Percentiles rank a stretch among this genome's conserved stretches.
Evolutionary conservation across 2,888 invertebrate genomes (phyloP).

Genomic region (Neria commutata): DNA sequence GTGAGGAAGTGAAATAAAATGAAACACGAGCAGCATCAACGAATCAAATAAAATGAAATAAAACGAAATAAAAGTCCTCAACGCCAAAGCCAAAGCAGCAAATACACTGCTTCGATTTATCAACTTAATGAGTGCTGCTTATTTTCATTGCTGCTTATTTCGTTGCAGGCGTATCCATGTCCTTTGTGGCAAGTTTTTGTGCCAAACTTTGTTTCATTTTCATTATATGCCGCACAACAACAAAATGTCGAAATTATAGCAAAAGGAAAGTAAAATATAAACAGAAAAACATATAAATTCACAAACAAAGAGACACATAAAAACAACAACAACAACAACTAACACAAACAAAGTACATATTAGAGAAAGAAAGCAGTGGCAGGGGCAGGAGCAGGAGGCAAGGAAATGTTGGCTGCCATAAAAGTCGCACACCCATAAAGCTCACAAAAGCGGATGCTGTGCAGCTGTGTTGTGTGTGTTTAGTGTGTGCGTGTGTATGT

Average conservation of each 20-base stretch:
- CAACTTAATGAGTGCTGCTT: conserved; percentile 60
- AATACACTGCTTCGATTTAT: conserved; percentile 49
- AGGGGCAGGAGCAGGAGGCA: neutral
- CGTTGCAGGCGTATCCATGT: conserved; percentile 39
- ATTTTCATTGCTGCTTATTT: conserved; percentile 59
- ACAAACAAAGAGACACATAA: neutral
- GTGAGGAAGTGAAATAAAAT: neutral
- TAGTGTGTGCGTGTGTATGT: too few relatives aligned
- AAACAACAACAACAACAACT: neutral
- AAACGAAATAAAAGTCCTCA: too few relatives aligned
- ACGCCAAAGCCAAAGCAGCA: neutral
- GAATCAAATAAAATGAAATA: too few relatives aligned
- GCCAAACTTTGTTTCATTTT: conserved; percentile 1
- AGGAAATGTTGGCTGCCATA: conserved; percentile 1
- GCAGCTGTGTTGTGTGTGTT: too few relatives aligned
- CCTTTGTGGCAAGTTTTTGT: neutral
- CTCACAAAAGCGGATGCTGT: too few relatives aligned
- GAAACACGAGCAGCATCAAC: too few relatives aligned
- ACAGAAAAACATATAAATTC: neutral
- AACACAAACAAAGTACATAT: neutral
- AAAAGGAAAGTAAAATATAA: neutral
- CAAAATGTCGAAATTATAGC: neutral
- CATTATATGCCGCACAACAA: conserved; percentile 1
- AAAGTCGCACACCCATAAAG: too few relatives aligned
- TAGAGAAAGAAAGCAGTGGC: too few relatives aligned